phyloP scores from a whole-genome alignment of 2,797 vertebrate species.

The Danio albolineatus region DNA sequence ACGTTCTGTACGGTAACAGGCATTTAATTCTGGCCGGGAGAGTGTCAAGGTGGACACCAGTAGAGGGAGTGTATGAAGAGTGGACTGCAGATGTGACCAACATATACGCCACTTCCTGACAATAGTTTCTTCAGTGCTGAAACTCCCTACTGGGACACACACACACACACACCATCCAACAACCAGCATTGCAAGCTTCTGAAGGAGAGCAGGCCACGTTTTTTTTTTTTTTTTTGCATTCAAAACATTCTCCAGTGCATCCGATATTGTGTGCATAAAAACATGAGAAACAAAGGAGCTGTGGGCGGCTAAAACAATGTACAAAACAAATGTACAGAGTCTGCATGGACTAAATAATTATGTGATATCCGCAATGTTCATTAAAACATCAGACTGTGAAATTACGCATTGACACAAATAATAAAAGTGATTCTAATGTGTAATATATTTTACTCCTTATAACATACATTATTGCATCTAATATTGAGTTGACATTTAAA shows the following conservation, averaged over 20 bases:
- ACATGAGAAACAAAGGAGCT: neutral
- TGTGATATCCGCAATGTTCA: neutral
- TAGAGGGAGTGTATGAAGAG: slow-evolving; percentile 58
- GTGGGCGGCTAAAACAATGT: neutral
- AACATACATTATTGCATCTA: no score
- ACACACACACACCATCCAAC: neutral
- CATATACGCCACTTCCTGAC: slow-evolving; percentile 54
- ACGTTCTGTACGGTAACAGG: neutral
- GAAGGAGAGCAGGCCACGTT: slow-evolving; percentile 12
- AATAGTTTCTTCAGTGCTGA: slow-evolving; percentile 38
- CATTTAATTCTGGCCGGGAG: slow-evolving; percentile 10
- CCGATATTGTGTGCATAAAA: neutral
- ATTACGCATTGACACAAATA: neutral
- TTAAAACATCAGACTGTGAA: neutral
- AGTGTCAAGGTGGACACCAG: slow-evolving; percentile 57
- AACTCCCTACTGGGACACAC: slow-evolving; percentile 41
- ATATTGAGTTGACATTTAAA: no score
- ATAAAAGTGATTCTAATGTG: no score
- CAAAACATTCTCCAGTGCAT: neutral
- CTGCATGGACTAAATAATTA: neutral
- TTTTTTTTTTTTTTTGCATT: neutral
- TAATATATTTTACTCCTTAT: no score
- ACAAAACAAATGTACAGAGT: neutral
- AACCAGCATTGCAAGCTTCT: slow-evolving; percentile 19
- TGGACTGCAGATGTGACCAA: slow-evolving; percentile 39